These are phyloP conservation scores for Butorides virescens DNA, from an alignment of 2,113 vertebrate genomes.

Conservation along the genomic window DNA sequence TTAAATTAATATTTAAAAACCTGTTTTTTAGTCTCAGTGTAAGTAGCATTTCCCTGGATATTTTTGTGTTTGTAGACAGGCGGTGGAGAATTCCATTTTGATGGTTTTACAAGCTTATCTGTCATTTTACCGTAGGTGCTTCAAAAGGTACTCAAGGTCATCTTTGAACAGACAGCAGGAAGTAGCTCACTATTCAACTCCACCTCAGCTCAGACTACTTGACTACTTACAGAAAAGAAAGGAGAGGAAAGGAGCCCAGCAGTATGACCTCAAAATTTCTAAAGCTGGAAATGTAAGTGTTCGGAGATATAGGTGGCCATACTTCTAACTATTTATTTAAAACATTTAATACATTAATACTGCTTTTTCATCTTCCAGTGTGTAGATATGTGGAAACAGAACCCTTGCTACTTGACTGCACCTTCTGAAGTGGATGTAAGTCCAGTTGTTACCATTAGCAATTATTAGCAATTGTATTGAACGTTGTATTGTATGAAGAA, in stretches of 20 bases:
- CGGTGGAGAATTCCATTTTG: neutral
- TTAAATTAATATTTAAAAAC: neutral
- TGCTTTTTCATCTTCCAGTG: slow-evolving; percentile 77
- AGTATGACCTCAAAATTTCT: slow-evolving; percentile 96
- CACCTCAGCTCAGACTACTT: slow-evolving; percentile 90
- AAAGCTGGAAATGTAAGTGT: slow-evolving; percentile 92
- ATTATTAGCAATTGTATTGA: neutral
- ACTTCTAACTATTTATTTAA: neutral
- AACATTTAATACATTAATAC: neutral
- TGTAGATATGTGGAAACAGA: slow-evolving; percentile 97
- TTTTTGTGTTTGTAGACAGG: neutral
- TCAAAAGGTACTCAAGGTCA: slow-evolving; percentile 92
- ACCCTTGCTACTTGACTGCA: slow-evolving; percentile 85
- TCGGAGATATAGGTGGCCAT: neutral
- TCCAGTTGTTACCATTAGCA: slow-evolving; percentile 5
- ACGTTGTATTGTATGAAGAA: neutral
- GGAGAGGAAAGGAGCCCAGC: slow-evolving; percentile 88
- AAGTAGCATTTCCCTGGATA: neutral
- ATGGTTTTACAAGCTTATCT: neutral
- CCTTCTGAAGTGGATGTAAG: slow-evolving; percentile 98
- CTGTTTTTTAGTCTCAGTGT: neutral
- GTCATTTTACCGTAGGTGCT: slow-evolving; percentile 78
- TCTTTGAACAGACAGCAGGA: slow-evolving; percentile 94
- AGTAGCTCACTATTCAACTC: slow-evolving; percentile 84
- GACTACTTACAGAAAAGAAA: slow-evolving; percentile 96